Conservation (phyloP, 2,797 vertebrate species). For the Enteromius argenteus region DNA sequence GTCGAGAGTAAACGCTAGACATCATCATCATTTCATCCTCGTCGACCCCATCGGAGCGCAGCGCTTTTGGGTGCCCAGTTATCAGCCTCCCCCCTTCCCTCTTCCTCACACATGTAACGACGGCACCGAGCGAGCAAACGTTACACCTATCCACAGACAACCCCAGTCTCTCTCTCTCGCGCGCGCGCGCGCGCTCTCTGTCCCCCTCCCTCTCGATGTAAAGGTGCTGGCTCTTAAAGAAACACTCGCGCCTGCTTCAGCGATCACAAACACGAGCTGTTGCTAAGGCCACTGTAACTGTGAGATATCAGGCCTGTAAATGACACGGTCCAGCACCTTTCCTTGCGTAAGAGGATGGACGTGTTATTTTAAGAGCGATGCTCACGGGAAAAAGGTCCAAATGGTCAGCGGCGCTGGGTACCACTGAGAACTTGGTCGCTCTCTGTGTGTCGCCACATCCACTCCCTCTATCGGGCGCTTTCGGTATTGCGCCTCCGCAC, state of each 20-base stretch:
- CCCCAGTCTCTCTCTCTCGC: conserved; percentile 60
- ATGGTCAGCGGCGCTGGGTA: conserved; percentile 10
- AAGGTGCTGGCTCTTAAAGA: conserved; percentile 74
- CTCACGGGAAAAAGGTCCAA: neutral
- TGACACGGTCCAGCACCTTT: neutral
- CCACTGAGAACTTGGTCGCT: conserved; percentile 10
- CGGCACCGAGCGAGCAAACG: conserved; percentile 68
- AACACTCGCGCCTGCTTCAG: conserved; percentile 51
- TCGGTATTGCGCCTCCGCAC: conserved; percentile 4
- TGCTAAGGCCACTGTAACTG: conserved; percentile 30
- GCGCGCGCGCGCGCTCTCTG: conserved; percentile 40
- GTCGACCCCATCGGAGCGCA: conserved; percentile 72
- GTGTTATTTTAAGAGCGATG: neutral
- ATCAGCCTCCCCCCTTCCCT: conserved; percentile 72
- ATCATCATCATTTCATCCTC: conserved; percentile 57
- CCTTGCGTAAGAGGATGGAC: neutral
- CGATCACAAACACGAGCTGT: conserved; percentile 29
- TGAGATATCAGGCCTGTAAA: neutral
- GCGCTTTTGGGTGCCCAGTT: conserved; percentile 74
- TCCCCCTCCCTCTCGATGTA: conserved; percentile 47
- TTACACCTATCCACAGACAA: conserved; percentile 54
- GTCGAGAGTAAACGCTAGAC: conserved; percentile 60
- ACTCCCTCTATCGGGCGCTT: conserved; percentile 20
- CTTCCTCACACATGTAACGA: conserved; percentile 67
- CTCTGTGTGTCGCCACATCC: conserved; percentile 24